Percentiles rank a stretch among this genome's conserved stretches.
phyloP scores from a whole-genome alignment of 2,888 invertebrate species.

The Ophioninae sp. region DNA sequence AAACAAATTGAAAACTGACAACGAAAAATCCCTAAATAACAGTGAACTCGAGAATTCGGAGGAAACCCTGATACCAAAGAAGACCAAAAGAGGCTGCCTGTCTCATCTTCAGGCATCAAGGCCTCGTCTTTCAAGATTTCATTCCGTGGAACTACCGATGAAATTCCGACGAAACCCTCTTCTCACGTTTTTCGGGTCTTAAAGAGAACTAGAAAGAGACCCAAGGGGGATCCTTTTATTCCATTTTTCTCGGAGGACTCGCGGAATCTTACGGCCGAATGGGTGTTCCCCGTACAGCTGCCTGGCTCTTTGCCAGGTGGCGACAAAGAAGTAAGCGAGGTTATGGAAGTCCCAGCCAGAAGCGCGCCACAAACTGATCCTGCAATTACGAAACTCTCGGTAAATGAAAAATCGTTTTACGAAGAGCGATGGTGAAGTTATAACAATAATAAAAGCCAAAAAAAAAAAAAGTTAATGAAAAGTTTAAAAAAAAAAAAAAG shows the following conservation, averaged over 20 bases:
- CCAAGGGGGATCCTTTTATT: slow-evolving; percentile 44
- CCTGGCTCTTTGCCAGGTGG: slow-evolving; percentile 45
- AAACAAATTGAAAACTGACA: neutral
- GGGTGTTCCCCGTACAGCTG: slow-evolving; percentile 47
- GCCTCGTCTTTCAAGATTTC: slow-evolving; percentile 38
- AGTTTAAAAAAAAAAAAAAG: too few species aligned
- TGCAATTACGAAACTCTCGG: too few species aligned
- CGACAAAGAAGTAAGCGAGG: slow-evolving; percentile 32
- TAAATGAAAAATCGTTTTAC: too few species aligned
- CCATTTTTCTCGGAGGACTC: slow-evolving; percentile 49
- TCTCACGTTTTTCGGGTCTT: slow-evolving; percentile 49
- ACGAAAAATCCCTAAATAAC: neutral
- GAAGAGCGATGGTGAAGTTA: too few species aligned
- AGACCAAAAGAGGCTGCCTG: neutral
- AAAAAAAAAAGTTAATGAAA: too few species aligned
- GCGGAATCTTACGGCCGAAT: slow-evolving; percentile 44
- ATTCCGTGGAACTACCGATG: slow-evolving; percentile 41
- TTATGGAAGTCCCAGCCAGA: neutral
- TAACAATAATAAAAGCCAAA: too few species aligned
- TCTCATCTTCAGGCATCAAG: neutral
- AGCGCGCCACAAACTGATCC: too few species aligned
- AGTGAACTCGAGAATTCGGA: slow-evolving; percentile 12
- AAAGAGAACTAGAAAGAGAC: slow-evolving; percentile 41
- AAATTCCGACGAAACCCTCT: slow-evolving; percentile 36
- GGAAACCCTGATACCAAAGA: slow-evolving; percentile 11